Evolutionary conservation across 2,797 vertebrate species (phyloP), one percentile per base, ranked within the genome.

Genomic region (Bucorvus abyssinicus): DNA sequence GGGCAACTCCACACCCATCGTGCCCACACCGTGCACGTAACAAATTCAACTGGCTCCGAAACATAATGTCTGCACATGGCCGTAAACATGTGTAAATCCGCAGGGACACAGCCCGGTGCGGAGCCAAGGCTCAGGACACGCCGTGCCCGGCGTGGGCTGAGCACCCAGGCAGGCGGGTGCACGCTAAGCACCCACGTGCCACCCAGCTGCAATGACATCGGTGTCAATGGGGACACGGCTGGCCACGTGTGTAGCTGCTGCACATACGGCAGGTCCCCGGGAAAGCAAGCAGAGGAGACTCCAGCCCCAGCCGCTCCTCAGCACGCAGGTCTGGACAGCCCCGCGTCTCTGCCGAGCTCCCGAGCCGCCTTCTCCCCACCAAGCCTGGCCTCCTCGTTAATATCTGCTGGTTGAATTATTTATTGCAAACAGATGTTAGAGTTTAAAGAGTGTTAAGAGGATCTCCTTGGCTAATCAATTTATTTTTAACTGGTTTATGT

Each of bases 401-500:
- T 95, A 96, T 79, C 96, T 82, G 82, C 64, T 1, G 9, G 20
- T 20, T 96, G 92, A 95, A 96, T 97, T 96, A 97, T 97, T 97
- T 97, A 97, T 91, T 81, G 40, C 90, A 50, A 97, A 86, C 97
- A 97, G 95, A 95, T 97, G 97, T 96, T 97, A 15, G 91, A 47
- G 93, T 96, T 97, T 96, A 96, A 97, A 96, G 95, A 94, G 91
- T 42, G 61, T 87, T 96, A 94, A 86, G 93, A 95, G 94, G 93
- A 93, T 96, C 93, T 94, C 95, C 90, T 96, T 49, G 88, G 91
- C 84, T 93, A 97, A 97, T 97, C 97, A 95, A 94, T 96, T 97
- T 89, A 77, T 93, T 96, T 93, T 94, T 96, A 97, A 96, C 95
- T 80, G 53, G 90, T 95, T 96, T 84, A 82, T 45, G 11, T 90